Evolutionary conservation across 2,888 invertebrate genomes (phyloP).

Genomic region (Eledona agricola): DNA sequence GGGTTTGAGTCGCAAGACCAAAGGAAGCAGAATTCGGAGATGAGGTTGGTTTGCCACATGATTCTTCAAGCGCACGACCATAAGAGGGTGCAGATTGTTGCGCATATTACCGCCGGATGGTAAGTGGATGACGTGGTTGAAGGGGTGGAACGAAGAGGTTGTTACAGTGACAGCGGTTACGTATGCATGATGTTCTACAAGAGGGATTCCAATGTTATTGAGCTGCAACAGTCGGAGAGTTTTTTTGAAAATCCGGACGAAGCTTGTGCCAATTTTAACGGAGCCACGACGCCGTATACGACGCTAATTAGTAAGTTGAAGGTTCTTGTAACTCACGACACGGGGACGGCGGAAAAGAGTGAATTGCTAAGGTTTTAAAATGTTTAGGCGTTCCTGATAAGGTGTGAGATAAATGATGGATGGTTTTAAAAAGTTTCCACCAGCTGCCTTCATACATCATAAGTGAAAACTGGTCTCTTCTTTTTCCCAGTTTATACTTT

Average conservation of each 20-base stretch:
- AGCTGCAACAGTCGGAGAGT: constrained; percentile 71
- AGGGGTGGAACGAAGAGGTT: constrained; percentile 17
- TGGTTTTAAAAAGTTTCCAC: too few species aligned
- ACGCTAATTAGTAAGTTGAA: constrained; percentile 77
- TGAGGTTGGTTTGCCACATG: constrained; percentile 70
- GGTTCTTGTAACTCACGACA: too few species aligned
- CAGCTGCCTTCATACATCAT: too few species aligned
- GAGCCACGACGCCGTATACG: constrained; percentile 66
- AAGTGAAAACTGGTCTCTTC: too few species aligned
- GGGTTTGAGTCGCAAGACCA: constrained; percentile 58
- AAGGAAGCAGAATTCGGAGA: constrained; percentile 62
- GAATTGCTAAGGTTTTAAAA: too few species aligned
- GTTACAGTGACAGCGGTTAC: constrained; percentile 79
- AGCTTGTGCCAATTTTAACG: constrained; percentile 70
- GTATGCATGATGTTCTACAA: constrained; percentile 80
- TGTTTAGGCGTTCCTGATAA: too few species aligned
- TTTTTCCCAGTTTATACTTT: too few species aligned
- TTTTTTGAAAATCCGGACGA: constrained; percentile 69
- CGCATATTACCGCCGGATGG: constrained; percentile 82
- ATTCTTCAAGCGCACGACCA: constrained; percentile 68
- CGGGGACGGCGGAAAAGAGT: too few species aligned
- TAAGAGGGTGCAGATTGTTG: constrained; percentile 73
- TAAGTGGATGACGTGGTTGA: constrained; percentile 59
- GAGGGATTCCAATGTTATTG: constrained; percentile 76
- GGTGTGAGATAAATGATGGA: too few species aligned